phyloP scores from a whole-genome alignment of 2,113 vertebrate genomes.

The Podarcis raffonei region DNA sequence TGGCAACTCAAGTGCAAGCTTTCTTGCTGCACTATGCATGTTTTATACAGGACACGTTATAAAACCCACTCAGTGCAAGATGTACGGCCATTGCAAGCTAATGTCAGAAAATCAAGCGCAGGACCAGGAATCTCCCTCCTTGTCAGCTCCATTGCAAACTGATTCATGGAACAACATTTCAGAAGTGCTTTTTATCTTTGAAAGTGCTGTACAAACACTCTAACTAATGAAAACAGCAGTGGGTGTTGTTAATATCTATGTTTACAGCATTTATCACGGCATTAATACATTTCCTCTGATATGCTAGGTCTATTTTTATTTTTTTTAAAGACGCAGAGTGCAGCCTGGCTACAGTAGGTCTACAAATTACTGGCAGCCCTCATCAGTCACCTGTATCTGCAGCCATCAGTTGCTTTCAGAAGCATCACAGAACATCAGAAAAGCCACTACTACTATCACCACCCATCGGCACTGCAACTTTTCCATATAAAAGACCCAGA shows the following conservation, averaged over 20 bases:
- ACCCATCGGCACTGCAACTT: not conserved
- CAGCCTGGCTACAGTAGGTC: not conserved
- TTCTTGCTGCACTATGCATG: not conserved
- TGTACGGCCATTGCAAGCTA: not conserved
- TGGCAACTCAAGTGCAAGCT: not conserved
- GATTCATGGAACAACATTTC: constrained; percentile 10
- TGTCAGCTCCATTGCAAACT: not conserved
- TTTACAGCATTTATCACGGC: constrained; percentile 1
- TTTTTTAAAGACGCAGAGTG: not conserved
- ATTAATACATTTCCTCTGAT: constrained; percentile 4
- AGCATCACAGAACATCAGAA: not conserved
- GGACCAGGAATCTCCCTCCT: not conserved
- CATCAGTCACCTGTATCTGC: not conserved
- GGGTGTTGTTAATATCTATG: not conserved
- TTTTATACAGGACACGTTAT: not conserved
- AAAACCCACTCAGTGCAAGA: not conserved
- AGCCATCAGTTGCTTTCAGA: not conserved
- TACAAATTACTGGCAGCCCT: not conserved
- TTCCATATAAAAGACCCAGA: not conserved
- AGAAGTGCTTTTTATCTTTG: not conserved
- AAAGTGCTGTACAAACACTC: constrained; percentile 7
- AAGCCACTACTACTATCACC: not conserved
- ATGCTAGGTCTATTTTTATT: not conserved
- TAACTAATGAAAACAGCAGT: constrained; percentile 17
- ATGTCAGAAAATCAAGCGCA: not conserved